phyloP scores from a whole-genome alignment of 2,113 vertebrate species.

The Gymnogyps californianus region DNA sequence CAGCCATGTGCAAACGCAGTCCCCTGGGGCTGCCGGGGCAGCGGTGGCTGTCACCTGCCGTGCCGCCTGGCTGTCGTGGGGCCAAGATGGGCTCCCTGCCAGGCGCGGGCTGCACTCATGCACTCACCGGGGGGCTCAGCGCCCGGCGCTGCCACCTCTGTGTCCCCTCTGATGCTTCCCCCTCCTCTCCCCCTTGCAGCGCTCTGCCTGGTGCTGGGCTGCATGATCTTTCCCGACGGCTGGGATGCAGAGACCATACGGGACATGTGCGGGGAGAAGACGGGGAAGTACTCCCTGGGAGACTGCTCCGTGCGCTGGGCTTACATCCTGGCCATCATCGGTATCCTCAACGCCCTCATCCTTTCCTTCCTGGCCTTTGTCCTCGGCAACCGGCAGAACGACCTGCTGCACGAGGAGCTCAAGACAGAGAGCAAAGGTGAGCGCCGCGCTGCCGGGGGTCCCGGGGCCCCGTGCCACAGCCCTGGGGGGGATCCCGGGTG shows the following conservation, averaged over 20 bases:
- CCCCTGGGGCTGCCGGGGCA: neutral
- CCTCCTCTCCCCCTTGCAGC: constrained; percentile 67
- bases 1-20: fast-evolving
- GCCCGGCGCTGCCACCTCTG: fast-evolving
- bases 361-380: constrained; percentile 94
- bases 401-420: constrained; percentile 87
- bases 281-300: constrained; percentile 87
- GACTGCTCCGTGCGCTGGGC: constrained; percentile 93
- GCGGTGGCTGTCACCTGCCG: neutral
- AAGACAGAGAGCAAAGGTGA: constrained; percentile 88
- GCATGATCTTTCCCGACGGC: constrained; percentile 91
- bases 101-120: neutral
- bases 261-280: constrained; percentile 92
- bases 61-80: fast-evolving
- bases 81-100: neutral
- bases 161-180: neutral
- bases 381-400: constrained; percentile 90
- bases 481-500: neutral
- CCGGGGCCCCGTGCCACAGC: fast-evolving
- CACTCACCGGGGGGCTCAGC: neutral
- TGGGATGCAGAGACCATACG: constrained; percentile 92
- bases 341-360: constrained; percentile 92
- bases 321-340: constrained; percentile 92
- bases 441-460: fast-evolving
- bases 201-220: constrained; percentile 90